phyloP scores from a whole-genome alignment of 2,797 vertebrate species.

The Todus mexicanus region DNA sequence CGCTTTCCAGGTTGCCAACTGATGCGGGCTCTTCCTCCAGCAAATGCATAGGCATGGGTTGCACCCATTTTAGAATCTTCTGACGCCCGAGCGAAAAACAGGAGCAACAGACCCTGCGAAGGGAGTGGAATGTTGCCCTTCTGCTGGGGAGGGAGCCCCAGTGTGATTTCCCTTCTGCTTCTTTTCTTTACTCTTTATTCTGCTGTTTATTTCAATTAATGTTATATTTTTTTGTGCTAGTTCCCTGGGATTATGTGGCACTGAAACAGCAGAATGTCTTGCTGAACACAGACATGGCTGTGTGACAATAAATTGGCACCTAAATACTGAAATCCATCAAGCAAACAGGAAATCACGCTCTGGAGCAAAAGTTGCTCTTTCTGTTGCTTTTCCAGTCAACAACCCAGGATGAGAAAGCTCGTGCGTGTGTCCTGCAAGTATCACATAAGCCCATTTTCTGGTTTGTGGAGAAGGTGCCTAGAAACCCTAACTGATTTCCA shows the following conservation, averaged over 20 bases:
- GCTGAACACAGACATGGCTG: constrained; percentile 8
- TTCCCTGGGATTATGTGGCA: not conserved
- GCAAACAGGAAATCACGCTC: constrained; percentile 45
- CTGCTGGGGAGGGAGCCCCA: constrained; percentile 4
- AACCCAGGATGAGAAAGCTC: not conserved
- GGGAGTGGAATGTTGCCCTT: constrained; percentile 38
- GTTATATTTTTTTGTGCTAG: constrained; percentile 6
- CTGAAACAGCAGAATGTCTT: not conserved
- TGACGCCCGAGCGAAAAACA: constrained; percentile 35
- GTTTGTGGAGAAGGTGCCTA: not conserved
- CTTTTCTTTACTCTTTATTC: constrained; percentile 16
- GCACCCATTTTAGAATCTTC: not conserved
- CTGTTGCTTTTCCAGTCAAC: not conserved
- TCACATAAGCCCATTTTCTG: not conserved
- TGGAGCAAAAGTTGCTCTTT: not conserved
- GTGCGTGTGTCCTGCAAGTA: not conserved
- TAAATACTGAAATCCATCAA: constrained; percentile 2
- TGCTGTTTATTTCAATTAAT: constrained; percentile 32
- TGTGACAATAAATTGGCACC: not conserved
- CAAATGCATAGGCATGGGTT: not conserved
- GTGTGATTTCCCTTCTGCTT: constrained; percentile 22
- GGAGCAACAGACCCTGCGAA: constrained; percentile 28
- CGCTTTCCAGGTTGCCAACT: not conserved
- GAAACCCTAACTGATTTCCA: not conserved
- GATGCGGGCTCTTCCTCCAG: not conserved